Evolutionary conservation across 2,888 invertebrate genomes (phyloP).

Genomic region (Cheilosia vernalis): DNA sequence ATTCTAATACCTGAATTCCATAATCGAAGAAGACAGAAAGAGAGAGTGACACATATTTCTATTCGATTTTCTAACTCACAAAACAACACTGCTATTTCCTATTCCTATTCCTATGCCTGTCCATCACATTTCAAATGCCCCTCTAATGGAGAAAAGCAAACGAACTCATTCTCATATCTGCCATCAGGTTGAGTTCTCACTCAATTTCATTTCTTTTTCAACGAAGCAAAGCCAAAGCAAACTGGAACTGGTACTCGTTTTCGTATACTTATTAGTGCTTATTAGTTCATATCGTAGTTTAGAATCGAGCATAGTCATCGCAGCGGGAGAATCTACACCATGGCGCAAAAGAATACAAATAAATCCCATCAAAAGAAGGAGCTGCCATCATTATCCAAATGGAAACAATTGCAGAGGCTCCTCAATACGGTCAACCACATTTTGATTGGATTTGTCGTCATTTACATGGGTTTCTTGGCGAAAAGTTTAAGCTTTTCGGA

Average conservation of each 20-base stretch:
- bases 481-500: conserved; percentile 79
- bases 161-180: neutral
- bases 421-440: conserved; percentile 81
- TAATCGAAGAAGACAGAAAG: neutral
- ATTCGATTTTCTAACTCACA: neutral
- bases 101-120: neutral
- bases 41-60: neutral
- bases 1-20: neutral
- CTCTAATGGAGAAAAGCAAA: neutral
- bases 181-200: conserved; percentile 14
- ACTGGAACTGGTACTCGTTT: too few species aligned
- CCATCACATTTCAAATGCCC: neutral
- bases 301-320: conserved; percentile 25
- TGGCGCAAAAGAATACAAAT: conserved; percentile 52
- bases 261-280: conserved; percentile 5
- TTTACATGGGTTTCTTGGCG: conserved; percentile 80
- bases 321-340: conserved; percentile 9
- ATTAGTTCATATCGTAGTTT: conserved; percentile 48
- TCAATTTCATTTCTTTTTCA: conserved; percentile 46
- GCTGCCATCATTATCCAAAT: conserved; percentile 54
- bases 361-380: conserved; percentile 46
- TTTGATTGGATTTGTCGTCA: conserved; percentile 80
- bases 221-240: conserved; percentile 1
- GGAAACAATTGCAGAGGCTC: conserved; percentile 79
- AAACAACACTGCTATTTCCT: neutral